Evolutionary conservation across 2,797 vertebrate species (phyloP), one percentile per base, ranked within the genome.

Genomic region (Diglossa cyanea): DNA sequence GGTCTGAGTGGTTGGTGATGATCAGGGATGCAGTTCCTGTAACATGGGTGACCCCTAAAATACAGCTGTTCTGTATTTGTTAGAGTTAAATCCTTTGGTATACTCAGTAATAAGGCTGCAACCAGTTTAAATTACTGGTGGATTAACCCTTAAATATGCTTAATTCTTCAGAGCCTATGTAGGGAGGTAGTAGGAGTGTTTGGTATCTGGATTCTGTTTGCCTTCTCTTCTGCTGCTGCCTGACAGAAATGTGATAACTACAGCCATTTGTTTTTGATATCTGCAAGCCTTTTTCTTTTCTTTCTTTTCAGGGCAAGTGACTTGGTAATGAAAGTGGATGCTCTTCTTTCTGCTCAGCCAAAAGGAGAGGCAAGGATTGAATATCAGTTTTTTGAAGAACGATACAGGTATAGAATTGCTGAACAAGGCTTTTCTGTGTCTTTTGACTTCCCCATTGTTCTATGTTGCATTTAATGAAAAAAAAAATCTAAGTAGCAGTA

Each of bases 301-400:
- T 23, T 62, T 48, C 54, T 61, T 96, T 93, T 73, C 91, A 99
- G 99, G 92, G 99, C 99, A 90, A 99, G 99, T 73, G 99, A 99
- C 96, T 97, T 99, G 73, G 99, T 99, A 77, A 99, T 99, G 99
- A 99, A 99, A 96, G 99, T 99, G 93, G 99, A 99, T 19, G 98
- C 99, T 79, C 98, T 99, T 94, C 98, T 99, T 37, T 99, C 99
- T 31, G 98, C 99, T 55, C 99, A 99, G 93, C 99, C 99, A 58
- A 99, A 99, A 98, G 99, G 98, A 96, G 99, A 99, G 50, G 97
- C 99, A 51, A 98, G 99, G 95, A 97, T 99, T 13, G 99, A 99
- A 23, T 98, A 99, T 83, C 98, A 98, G 37, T 98, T 99, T 95
- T 98, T 98, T 50, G 98, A 99, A 85, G 99, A 99, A 71, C 97